Conservation (phyloP, 1,140 invertebrate species). For the Oreohelix idahoensis region DNA sequence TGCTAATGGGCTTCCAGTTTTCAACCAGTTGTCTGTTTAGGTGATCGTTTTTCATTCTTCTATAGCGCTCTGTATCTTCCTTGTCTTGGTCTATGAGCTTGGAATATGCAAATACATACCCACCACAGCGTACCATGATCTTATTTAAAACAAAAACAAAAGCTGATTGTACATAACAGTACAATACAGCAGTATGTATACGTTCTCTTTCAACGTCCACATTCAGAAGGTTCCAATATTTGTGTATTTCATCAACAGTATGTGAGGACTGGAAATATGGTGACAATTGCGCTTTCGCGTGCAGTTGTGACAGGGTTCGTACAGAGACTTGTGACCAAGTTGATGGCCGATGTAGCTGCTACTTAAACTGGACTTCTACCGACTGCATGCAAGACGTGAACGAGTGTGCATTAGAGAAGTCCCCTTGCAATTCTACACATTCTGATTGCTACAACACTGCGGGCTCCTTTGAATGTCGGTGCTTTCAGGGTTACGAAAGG, state of each 20-base stretch:
- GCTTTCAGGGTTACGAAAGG: not conserved
- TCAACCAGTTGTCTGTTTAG: too few species aligned
- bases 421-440: not conserved
- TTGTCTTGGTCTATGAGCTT: too few species aligned
- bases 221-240: too few species aligned
- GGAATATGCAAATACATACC: too few species aligned
- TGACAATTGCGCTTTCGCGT: not conserved
- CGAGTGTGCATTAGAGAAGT: not conserved
- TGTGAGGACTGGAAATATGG: not conserved
- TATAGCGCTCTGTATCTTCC: too few species aligned
- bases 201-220: too few species aligned
- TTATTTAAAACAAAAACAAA: too few species aligned
- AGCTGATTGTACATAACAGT: too few species aligned
- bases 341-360: not conserved
- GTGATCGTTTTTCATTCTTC: too few species aligned
- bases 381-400: not conserved
- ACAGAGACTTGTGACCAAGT: not conserved
- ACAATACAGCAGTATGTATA: too few species aligned
- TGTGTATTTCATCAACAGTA: not conserved
- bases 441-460: not conserved
- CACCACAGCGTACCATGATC: too few species aligned
- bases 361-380: conserved; percentile 12
- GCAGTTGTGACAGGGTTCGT: not conserved
- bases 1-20: too few species aligned
- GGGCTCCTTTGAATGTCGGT: not conserved